phyloP scores from a whole-genome alignment of 2,797 vertebrate genomes.

The Pipistrellus pygmaeus region DNA sequence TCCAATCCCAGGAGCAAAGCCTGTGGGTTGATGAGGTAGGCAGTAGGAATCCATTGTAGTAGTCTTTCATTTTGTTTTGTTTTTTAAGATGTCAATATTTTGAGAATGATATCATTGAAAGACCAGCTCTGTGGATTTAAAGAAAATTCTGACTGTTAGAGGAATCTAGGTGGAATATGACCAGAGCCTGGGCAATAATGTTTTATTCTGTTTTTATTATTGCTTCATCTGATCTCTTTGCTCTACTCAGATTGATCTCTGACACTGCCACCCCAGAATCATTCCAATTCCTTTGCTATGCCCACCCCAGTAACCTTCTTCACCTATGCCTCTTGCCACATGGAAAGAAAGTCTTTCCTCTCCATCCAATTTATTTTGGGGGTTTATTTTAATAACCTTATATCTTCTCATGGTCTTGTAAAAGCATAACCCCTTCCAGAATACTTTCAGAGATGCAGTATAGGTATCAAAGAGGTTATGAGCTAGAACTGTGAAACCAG shows the following conservation, averaged over 20 bases:
- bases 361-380: too few species aligned
- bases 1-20: neutral
- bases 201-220: neutral
- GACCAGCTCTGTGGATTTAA: neutral
- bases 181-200: neutral
- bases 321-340: neutral
- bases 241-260: neutral
- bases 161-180: neutral
- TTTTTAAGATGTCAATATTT: neutral
- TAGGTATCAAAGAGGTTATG: neutral
- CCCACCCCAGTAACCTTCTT: neutral
- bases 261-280: too few species aligned
- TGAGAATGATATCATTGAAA: neutral
- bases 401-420: neutral
- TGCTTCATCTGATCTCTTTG: neutral
- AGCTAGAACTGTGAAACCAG: neutral
- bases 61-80: neutral
- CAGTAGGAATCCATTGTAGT: neutral
- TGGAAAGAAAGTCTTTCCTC: neutral
- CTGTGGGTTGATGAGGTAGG: neutral
- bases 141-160: neutral
- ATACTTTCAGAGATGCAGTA: neutral
- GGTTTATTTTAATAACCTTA: neutral
- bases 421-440: neutral
- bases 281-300: neutral